Percentiles rank a stretch among this genome's conserved stretches.
These are phyloP conservation scores for Amia ocellicauda DNA, from an alignment of 2,113 vertebrate species.

Conservation along the genomic window DNA sequence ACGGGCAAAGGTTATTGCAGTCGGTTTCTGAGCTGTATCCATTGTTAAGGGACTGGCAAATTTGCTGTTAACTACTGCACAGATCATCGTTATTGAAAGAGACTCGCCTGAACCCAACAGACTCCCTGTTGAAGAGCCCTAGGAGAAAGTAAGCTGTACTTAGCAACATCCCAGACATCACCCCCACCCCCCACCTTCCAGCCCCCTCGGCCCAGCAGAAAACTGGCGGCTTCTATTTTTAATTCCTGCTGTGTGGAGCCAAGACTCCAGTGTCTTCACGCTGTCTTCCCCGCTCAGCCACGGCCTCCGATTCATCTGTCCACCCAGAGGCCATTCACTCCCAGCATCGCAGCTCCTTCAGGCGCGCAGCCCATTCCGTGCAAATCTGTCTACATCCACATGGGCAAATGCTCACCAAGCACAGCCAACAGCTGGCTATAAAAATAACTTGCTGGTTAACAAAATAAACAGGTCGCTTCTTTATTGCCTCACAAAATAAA, in stretches of 20 bases:
- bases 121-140: background rate
- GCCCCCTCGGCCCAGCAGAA: background rate
- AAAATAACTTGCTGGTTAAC: background rate
- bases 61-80: background rate
- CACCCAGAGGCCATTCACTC: background rate
- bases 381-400: background rate
- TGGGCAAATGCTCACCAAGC: slow-evolving; percentile 5
- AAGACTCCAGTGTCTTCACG: background rate
- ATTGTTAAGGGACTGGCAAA: too few species aligned
- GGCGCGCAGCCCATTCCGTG: background rate
- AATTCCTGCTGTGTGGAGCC: background rate
- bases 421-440: background rate
- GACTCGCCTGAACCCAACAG: too few species aligned
- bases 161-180: background rate
- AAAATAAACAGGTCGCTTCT: background rate
- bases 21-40: too few species aligned
- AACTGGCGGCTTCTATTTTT: background rate
- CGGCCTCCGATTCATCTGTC: background rate
- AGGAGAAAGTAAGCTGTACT: background rate
- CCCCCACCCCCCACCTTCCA: background rate
- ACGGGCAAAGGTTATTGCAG: too few species aligned
- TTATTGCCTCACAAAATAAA: background rate
- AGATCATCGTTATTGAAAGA: background rate
- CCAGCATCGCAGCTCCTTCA: background rate
- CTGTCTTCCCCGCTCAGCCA: background rate